Conservation (phyloP, 2,797 vertebrate species). For the Myotis daubentonii region DNA sequence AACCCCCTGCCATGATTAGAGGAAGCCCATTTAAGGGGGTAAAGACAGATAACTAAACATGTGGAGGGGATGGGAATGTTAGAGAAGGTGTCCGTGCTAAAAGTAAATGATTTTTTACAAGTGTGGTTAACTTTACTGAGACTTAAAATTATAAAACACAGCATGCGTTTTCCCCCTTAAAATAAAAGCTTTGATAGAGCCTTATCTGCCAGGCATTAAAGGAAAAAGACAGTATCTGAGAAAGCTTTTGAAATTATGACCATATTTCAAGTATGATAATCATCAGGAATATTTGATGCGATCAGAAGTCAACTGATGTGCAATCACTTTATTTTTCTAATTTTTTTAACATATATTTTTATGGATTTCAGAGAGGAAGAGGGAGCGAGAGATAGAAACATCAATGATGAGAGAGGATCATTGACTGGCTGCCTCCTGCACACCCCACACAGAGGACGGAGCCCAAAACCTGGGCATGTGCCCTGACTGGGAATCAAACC, state of each 20-base stretch:
- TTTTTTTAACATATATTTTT: no score
- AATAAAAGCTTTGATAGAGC: constrained; percentile 65
- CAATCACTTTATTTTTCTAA: constrained; percentile 42
- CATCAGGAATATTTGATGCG: constrained; percentile 62
- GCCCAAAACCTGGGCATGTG: no score
- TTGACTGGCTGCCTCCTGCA: no score
- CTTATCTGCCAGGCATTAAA: constrained; percentile 52
- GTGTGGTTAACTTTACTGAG: constrained; percentile 64
- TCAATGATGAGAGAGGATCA: no score
- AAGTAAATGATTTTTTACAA: constrained; percentile 66
- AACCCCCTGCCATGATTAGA: neutral
- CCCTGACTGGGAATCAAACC: no score
- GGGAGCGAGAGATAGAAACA: no score
- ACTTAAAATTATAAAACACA: constrained; percentile 61
- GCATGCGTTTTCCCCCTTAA: neutral
- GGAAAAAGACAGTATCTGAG: constrained; percentile 58
- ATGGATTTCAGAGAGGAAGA: no score
- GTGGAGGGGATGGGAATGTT: neutral
- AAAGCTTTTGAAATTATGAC: constrained; percentile 69
- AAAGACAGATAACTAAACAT: constrained; percentile 3
- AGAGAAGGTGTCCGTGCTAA: constrained; percentile 27
- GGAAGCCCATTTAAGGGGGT: neutral
- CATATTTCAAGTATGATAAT: constrained; percentile 70
- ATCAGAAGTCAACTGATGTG: constrained; percentile 67
- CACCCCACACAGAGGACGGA: no score